These are phyloP conservation scores for Sarcophaga peregrina DNA, from an alignment of 1,140 invertebrate genomes.

Conservation along the genomic window DNA sequence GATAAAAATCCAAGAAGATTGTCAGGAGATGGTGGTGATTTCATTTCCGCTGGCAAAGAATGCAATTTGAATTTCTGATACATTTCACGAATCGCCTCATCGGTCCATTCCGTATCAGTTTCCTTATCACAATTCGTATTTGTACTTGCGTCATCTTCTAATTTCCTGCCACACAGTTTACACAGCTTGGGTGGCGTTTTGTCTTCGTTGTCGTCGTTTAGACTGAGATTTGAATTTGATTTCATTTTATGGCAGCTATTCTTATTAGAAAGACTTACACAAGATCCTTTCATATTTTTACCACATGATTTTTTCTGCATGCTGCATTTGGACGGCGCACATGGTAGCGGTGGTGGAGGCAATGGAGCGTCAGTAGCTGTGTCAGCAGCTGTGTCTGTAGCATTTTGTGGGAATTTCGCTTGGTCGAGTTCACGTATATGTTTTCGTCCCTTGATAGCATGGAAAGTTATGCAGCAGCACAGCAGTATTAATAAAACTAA, in stretches of 20 bases:
- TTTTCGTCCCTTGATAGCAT: not conserved
- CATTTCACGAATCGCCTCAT: slow-evolving; percentile 56
- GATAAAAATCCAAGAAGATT: slow-evolving; percentile 1
- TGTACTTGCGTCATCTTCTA: not conserved
- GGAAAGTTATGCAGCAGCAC: not conserved
- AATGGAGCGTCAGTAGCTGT: not conserved
- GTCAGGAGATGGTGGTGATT: slow-evolving; percentile 52
- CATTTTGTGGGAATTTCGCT: not conserved
- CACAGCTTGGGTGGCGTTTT: not conserved
- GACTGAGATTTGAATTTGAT: not conserved
- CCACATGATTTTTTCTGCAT: not conserved
- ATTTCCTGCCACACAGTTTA: not conserved
- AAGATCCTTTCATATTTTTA: not conserved
- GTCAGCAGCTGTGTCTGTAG: not conserved
- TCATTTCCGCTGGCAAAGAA: slow-evolving; percentile 59
- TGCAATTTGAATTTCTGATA: slow-evolving; percentile 51
- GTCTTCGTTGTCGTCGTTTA: not conserved
- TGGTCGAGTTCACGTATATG: too few relatives aligned
- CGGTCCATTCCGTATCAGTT: slow-evolving; percentile 22
- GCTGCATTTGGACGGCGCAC: not conserved
- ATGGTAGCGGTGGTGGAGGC: not conserved
- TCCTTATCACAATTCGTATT: too few relatives aligned
- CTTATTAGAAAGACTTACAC: not conserved
- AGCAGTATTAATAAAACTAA: not conserved
- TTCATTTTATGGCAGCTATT: not conserved